Evolutionary conservation across 2,797 vertebrate species (phyloP).

Genomic region (Syngnathus rostellatus): DNA sequence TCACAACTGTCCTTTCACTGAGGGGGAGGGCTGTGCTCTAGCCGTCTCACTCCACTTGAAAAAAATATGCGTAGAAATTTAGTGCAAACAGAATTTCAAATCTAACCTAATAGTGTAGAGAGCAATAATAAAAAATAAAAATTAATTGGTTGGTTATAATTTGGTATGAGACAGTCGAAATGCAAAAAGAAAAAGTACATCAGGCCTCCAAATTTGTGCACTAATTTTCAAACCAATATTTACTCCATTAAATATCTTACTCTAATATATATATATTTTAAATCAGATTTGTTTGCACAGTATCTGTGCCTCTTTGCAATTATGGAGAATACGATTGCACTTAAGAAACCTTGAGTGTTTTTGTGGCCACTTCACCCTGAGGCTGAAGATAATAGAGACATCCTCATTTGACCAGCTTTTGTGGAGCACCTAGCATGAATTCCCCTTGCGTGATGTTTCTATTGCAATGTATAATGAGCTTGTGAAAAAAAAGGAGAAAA

Average conservation of each 20-base stretch:
- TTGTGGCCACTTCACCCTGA: slow-evolving; percentile 16
- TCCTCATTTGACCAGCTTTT: slow-evolving; percentile 31
- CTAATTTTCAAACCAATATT: background rate
- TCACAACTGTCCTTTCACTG: slow-evolving; percentile 42
- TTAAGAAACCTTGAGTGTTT: slow-evolving; percentile 11
- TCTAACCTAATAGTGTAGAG: background rate
- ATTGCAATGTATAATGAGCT: slow-evolving; percentile 11
- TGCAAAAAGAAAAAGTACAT: too few relatives aligned
- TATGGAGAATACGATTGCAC: slow-evolving; percentile 19
- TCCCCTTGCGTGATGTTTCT: slow-evolving; percentile 24
- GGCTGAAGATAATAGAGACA: slow-evolving; percentile 42
- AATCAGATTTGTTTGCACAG: background rate
- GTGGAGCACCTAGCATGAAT: background rate
- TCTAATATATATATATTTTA: background rate
- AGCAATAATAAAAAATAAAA: background rate
- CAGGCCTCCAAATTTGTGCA: too few relatives aligned
- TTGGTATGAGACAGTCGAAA: too few relatives aligned
- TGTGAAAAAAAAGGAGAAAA: background rate
- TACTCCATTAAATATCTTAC: background rate
- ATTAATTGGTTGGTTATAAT: too few relatives aligned
- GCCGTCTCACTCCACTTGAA: slow-evolving; percentile 10
- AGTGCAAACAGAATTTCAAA: background rate
- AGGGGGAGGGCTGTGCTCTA: slow-evolving; percentile 28
- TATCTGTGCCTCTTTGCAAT: slow-evolving; percentile 18
- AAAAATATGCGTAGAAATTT: background rate